phyloP scores from a whole-genome alignment of 2,797 vertebrate genomes.

The Periparus ater region DNA sequence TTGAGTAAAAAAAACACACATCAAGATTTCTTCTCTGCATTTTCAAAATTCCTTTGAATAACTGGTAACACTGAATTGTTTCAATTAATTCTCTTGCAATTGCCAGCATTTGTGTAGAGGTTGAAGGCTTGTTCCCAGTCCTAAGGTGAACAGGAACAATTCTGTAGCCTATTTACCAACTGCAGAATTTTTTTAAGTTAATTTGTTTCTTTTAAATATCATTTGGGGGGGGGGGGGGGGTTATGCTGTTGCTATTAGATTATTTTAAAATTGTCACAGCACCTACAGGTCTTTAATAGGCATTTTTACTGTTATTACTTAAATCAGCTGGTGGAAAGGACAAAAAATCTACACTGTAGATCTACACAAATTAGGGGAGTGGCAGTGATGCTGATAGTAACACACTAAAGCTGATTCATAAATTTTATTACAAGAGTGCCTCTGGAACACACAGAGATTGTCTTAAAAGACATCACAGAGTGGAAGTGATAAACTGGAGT shows the following conservation, averaged over 20 bases:
- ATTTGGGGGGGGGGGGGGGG: fast-evolving
- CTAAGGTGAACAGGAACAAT: background rate
- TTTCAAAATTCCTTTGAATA: background rate
- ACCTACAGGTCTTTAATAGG: background rate
- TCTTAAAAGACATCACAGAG: background rate
- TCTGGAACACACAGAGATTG: background rate
- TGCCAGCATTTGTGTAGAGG: background rate
- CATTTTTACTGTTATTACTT: background rate
- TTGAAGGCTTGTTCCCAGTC: background rate
- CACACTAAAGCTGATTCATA: background rate
- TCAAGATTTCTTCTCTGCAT: background rate
- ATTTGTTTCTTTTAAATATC: background rate
- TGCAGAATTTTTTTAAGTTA: background rate
- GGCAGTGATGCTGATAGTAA: background rate
- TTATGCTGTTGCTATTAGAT: background rate
- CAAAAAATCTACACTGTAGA: background rate
- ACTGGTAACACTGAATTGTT: background rate
- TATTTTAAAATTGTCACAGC: background rate
- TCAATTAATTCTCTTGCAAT: background rate
- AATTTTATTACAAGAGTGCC: background rate
- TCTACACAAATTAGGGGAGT: background rate
- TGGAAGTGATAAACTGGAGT: background rate
- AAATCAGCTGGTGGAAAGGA: background rate
- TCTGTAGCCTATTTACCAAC: background rate
- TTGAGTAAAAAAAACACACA: background rate